Conservation (phyloP, 2,888 invertebrate species). For the Pristionchus exspectatus region DNA sequence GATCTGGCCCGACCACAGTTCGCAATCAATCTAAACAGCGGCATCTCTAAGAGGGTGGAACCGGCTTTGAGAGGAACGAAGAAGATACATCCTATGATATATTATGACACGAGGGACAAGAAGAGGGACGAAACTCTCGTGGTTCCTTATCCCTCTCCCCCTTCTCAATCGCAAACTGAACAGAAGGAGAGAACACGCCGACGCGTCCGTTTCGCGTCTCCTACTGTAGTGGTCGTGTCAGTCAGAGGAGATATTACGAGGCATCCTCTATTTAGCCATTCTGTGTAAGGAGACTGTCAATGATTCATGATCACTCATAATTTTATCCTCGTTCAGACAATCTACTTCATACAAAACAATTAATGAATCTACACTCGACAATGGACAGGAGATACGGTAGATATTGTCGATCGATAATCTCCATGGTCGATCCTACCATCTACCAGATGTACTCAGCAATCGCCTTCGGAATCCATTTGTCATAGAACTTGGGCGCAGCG, state of each 20-base stretch:
- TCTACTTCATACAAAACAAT: slow-evolving; percentile 24
- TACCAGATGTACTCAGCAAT: slow-evolving; percentile 72
- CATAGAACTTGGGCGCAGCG: slow-evolving; percentile 77
- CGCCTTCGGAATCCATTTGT: slow-evolving; percentile 73
- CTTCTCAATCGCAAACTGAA: not conserved
- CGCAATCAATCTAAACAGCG: slow-evolving; percentile 25
- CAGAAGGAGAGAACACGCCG: not conserved
- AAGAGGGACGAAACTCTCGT: not conserved
- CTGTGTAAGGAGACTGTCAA: not conserved
- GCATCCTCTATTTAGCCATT: not conserved
- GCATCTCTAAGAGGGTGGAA: not conserved
- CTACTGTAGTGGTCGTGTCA: not conserved
- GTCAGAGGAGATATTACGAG: not conserved
- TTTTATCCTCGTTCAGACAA: slow-evolving; percentile 37
- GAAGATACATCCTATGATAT: slow-evolving; percentile 16
- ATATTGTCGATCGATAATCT: slow-evolving; percentile 5
- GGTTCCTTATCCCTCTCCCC: slow-evolving; percentile 4
- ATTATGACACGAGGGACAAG: slow-evolving; percentile 39
- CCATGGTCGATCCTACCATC: slow-evolving; percentile 40
- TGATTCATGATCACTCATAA: not conserved
- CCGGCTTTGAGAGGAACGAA: not conserved
- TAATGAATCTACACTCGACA: slow-evolving; percentile 44
- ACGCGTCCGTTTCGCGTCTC: slow-evolving; percentile 1
- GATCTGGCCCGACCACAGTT: not conserved
- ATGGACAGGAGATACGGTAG: slow-evolving; percentile 2